Conservation (phyloP, 2,888 invertebrate genomes). For the Acholoe squamosa region DNA sequence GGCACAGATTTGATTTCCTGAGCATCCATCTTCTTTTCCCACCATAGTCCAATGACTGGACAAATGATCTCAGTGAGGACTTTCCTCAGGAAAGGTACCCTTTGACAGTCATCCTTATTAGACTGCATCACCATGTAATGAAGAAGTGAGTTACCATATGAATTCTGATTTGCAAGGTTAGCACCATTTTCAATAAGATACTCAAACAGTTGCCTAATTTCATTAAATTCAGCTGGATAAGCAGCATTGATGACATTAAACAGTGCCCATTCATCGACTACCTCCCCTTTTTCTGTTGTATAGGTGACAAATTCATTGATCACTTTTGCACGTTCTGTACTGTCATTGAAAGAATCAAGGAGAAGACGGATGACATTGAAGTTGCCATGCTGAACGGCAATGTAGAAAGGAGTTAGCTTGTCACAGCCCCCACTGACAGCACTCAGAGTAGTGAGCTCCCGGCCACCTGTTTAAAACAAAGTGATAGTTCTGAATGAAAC, state of each 20-base stretch:
- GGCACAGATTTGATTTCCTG: not conserved
- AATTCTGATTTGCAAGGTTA: not conserved
- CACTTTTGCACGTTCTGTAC: too few relatives aligned
- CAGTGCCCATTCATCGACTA: not conserved
- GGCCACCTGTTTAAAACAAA: not conserved
- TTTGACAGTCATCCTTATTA: not conserved
- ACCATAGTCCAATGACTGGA: not conserved
- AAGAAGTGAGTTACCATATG: not conserved
- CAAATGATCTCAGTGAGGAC: not conserved
- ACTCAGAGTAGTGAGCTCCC: not conserved
- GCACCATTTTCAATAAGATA: not conserved
- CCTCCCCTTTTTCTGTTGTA: not conserved
- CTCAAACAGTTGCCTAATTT: not conserved
- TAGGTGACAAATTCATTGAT: not conserved
- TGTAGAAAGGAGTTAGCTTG: not conserved
- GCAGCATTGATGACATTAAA: not conserved
- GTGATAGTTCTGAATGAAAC: too few relatives aligned
- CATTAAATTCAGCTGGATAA: not conserved
- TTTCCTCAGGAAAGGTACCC: not conserved
- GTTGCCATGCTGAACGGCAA: not conserved
- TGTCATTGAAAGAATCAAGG: too few relatives aligned
- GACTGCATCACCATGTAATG: not conserved
- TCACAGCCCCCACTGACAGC: not conserved
- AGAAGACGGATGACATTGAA: too few relatives aligned
- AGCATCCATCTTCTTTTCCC: not conserved